Evolutionary conservation across 2,113 vertebrate species (phyloP).

Genomic region (Colaptes auratus): DNA sequence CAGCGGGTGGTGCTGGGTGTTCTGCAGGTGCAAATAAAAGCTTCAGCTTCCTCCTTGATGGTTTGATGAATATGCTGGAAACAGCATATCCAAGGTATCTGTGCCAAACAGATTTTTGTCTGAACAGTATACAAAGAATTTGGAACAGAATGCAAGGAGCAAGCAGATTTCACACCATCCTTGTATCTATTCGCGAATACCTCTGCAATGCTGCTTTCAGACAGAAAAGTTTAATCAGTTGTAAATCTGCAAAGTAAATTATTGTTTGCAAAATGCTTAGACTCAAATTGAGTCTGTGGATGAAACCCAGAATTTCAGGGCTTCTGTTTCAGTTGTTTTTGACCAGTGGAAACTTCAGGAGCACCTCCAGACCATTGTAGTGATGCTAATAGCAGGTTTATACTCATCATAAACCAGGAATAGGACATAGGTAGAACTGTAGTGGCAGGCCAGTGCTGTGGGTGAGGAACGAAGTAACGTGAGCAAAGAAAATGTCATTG

Average conservation of each 20-base stretch:
- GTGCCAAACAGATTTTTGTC: neutral
- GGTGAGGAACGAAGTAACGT: conserved; percentile 26
- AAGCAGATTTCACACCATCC: neutral
- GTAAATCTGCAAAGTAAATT: neutral
- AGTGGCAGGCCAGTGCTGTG: neutral
- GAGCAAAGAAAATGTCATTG: conserved; percentile 54
- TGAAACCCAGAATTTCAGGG: neutral
- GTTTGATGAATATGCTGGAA: neutral
- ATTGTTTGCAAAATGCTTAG: neutral
- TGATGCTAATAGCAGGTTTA: neutral
- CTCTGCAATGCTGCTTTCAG: neutral
- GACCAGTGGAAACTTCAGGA: neutral
- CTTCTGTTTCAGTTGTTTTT: neutral
- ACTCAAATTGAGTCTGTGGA: neutral
- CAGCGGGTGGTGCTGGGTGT: neutral
- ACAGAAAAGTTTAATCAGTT: neutral
- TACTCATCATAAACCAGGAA: neutral
- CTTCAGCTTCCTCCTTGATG: neutral
- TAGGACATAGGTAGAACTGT: neutral
- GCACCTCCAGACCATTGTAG: neutral
- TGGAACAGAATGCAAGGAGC: neutral
- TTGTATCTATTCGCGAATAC: neutral
- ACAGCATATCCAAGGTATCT: neutral
- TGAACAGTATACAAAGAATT: neutral
- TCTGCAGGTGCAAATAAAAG: neutral